Evolutionary conservation across 2,888 invertebrate species (phyloP).

Genomic region (Nomada hirtipes): DNA sequence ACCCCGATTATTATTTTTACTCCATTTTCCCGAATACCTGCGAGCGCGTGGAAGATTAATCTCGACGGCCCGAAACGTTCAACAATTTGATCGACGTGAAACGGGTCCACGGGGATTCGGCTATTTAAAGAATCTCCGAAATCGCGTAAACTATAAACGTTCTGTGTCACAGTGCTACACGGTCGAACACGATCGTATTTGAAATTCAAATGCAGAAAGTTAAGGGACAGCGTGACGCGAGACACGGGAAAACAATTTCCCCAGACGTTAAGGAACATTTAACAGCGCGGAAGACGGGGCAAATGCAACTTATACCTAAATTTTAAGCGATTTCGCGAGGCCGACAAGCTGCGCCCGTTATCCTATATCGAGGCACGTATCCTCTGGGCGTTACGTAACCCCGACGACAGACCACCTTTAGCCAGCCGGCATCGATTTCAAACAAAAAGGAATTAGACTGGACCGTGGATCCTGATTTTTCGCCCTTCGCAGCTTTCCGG

Average conservation of each 20-base stretch:
- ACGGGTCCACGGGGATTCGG: background rate
- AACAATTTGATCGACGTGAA: no score
- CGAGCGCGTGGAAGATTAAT: no score
- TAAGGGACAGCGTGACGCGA: constrained; percentile 26
- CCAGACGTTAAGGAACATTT: constrained; percentile 34
- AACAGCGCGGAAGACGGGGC: background rate
- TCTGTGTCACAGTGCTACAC: constrained; percentile 4
- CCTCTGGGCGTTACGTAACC: constrained; percentile 15
- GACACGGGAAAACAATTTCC: constrained; percentile 34
- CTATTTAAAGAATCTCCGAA: background rate
- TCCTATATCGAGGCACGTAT: background rate
- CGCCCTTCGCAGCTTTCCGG: background rate
- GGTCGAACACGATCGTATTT: constrained; percentile 10
- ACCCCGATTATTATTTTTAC: no score
- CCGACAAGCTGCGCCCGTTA: constrained; percentile 1
- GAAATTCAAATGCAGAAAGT: constrained; percentile 47
- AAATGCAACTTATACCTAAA: constrained; percentile 15
- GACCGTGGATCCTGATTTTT: constrained; percentile 15
- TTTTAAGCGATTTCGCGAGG: background rate
- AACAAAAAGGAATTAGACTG: constrained; percentile 18
- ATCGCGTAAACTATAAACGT: constrained; percentile 8
- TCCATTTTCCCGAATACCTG: no score
- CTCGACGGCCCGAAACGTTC: no score
- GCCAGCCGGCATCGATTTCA: constrained; percentile 5
- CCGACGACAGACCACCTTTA: background rate